A percentile compares a stretch with the other conserved stretches of the same genome.
These are phyloP conservation scores for Penelope pileata DNA, from an alignment of 2,113 vertebrate genomes.

Conservation along the genomic window DNA sequence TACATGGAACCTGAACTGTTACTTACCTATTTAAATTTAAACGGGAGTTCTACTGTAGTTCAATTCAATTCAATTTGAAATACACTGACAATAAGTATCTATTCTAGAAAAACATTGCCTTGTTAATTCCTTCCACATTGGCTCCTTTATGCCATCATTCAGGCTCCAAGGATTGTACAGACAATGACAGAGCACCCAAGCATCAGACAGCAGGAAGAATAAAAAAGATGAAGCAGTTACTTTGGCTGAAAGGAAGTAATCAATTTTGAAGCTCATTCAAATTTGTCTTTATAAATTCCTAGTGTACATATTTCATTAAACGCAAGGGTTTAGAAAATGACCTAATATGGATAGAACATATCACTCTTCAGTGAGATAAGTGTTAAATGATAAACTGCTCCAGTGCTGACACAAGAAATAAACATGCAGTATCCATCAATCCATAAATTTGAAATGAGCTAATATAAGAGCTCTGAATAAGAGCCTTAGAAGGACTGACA, in stretches of 20 bases:
- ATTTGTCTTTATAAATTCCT: constrained; percentile 20
- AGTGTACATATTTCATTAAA: background rate
- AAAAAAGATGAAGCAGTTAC: constrained; percentile 1
- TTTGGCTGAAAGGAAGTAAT: constrained; percentile 20
- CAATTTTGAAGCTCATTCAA: background rate
- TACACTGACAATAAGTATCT: background rate
- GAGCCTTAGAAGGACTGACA: background rate
- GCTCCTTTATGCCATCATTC: background rate
- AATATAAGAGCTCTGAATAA: background rate
- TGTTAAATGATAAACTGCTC: constrained; percentile 30
- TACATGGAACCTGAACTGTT: background rate
- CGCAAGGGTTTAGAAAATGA: background rate
- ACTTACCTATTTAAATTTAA: background rate
- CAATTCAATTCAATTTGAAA: background rate
- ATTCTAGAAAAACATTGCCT: background rate
- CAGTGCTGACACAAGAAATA: constrained; percentile 11
- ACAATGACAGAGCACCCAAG: background rate
- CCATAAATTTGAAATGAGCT: constrained; percentile 22
- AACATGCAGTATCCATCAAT: constrained; percentile 12
- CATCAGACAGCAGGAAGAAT: background rate
- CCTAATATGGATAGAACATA: background rate
- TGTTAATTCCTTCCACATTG: background rate
- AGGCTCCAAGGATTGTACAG: background rate
- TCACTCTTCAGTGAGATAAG: constrained; percentile 14
- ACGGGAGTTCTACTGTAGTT: background rate